Evolutionary conservation across 1,140 invertebrate genomes (phyloP), one percentile per base, ranked within the genome.

Genomic region (Polypedilum vanderplanki): DNA sequence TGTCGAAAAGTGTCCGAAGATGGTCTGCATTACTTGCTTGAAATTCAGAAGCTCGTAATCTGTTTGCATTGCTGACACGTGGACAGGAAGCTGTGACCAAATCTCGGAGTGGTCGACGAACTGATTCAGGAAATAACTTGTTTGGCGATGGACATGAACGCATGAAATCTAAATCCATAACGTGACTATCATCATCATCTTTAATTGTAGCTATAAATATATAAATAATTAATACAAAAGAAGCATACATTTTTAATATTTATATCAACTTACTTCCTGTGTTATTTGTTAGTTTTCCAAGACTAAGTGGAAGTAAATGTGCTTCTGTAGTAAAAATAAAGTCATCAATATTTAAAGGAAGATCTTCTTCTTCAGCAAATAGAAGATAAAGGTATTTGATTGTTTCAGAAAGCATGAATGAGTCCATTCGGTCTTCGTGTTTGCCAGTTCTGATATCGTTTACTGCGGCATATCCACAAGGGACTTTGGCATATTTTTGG

Each of bases 271-370:
- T 74, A 82, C 81, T 81, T 78, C 79, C 80, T 73, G 81, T 82
- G 41, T 79, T 76, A 75, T 83, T 83, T 76, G 81, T 79, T 73
- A 82, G 77, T 75, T 83, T 81, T 74, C 90, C 92, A 24, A 98
- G 84, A 10, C 90, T 91, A 1, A 99, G 84, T 10, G 97, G 97
- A 75, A 99, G 83, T 40, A 99, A 87, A 85, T 99, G 97, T 2
- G 95, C 97, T 82, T 99, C 97, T 0, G 97, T 99, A 0, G 97
- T 98, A 77, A 99, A 93, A 75, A 99, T 89, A 85, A 97, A 99
- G 82, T 98, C 91, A 83, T 98, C 94, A n/a, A 98, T 84, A 82
- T 98, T 91, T 22, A 99, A 83, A 24, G 94, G 84, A 17, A 98
- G 82, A 80, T 99, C 95, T 57, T 87, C 88, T 65, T 93, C 90